Percentiles rank a stretch among this genome's conserved stretches.
Evolutionary conservation across 2,888 invertebrate genomes (phyloP).

Genomic region (Malacosoma neustria): DNA sequence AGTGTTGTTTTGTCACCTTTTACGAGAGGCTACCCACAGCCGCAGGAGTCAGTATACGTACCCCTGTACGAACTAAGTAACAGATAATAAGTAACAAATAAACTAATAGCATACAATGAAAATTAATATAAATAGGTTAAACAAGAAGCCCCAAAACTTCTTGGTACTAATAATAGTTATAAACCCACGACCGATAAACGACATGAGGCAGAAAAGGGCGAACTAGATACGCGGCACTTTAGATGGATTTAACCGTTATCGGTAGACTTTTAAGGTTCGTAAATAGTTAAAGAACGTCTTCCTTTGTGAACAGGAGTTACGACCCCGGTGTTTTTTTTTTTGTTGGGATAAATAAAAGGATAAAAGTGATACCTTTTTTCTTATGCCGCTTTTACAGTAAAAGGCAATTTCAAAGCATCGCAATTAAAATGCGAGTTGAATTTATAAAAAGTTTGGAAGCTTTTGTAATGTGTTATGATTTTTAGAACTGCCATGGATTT

Average conservation of each 20-base stretch:
- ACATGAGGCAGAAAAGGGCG: constrained; percentile 27
- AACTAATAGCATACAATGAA: too few relatives aligned
- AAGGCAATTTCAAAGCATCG: neutral
- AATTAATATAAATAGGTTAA: too few relatives aligned
- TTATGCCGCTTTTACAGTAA: neutral
- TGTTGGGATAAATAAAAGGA: neutral
- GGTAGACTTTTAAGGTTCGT: constrained; percentile 42
- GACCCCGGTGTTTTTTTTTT: neutral
- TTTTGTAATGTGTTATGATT: too few relatives aligned
- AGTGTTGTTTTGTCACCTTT: too few relatives aligned
- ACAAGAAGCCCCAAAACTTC: too few relatives aligned
- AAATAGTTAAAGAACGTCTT: constrained; percentile 41
- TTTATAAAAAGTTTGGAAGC: too few relatives aligned
- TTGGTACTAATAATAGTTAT: too few relatives aligned
- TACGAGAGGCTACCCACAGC: too few relatives aligned
- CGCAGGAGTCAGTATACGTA: too few relatives aligned
- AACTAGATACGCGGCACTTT: constrained; percentile 32
- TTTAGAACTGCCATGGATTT: too few relatives aligned
- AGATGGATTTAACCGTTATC: constrained; percentile 33
- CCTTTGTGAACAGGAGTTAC: constrained; percentile 1
- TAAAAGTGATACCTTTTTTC: neutral
- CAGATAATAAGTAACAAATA: too few relatives aligned
- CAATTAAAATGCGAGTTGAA: neutral
- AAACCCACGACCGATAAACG: constrained; percentile 5
- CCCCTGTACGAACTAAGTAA: too few relatives aligned